These are phyloP conservation scores for Pseudobourletiella spinata DNA, from an alignment of 1,140 invertebrate genomes.

Conservation along the genomic window DNA sequence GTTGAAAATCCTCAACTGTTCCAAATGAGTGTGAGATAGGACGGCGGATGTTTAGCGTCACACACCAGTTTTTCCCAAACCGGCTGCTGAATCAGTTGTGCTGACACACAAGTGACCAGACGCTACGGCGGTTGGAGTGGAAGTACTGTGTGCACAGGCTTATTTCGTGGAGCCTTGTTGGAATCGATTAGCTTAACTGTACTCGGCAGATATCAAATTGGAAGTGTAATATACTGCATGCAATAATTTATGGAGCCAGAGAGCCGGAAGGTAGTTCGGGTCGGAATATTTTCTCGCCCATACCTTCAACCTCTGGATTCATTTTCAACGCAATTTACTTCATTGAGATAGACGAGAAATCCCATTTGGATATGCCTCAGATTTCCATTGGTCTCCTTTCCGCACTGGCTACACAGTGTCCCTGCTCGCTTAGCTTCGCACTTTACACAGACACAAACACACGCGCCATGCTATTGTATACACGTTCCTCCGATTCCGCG, in stretches of 20 bases:
- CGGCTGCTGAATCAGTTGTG: too few relatives aligned
- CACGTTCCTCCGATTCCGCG: background rate
- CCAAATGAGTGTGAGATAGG: too few relatives aligned
- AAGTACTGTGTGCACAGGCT: too few relatives aligned
- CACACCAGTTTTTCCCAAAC: too few relatives aligned
- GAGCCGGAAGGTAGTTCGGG: background rate
- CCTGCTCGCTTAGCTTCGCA: background rate
- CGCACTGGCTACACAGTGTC: background rate
- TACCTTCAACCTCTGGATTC: background rate
- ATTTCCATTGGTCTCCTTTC: background rate
- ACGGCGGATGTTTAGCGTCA: too few relatives aligned
- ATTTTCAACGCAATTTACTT: background rate
- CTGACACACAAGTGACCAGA: too few relatives aligned
- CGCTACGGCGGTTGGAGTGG: too few relatives aligned
- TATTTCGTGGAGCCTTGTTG: too few relatives aligned
- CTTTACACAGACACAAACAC: background rate
- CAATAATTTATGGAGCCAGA: background rate
- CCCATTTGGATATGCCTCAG: background rate
- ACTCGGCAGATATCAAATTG: conserved; percentile 1
- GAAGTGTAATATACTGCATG: background rate
- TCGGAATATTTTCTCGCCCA: background rate
- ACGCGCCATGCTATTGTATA: background rate
- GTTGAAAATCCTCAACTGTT: too few relatives aligned
- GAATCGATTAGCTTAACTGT: background rate
- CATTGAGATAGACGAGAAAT: background rate